Evolutionary conservation across 53 echinoderm and acorn worm genomes (phyloP), one percentile per base, ranked within the genome.

Genomic region (Echinarachnius parma): DNA sequence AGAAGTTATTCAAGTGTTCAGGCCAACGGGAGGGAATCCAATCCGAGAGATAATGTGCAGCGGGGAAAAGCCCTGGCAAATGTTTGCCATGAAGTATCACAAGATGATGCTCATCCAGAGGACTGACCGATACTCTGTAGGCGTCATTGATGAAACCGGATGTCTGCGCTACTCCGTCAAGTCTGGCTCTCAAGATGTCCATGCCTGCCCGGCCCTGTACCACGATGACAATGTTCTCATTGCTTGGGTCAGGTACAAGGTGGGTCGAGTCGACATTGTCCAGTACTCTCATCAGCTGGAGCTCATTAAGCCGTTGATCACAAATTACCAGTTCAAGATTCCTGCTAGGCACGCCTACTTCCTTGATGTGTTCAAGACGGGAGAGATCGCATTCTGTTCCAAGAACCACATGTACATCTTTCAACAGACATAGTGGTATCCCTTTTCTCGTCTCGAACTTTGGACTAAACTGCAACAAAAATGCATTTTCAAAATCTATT

Each of bases 381-480:
- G 68, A 2, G 68, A 68, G 49, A 68, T 68, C 18, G 68, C 68
- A 1, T 68, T 68, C 33, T 68, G 68, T 16, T 50, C 50, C 16
- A 21, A 49, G 3, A 52, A 68, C 30, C 49, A 31, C 21, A 33
- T 68, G 20, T 68, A 28, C 34, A 52, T 68, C 52, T 52, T 68
- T 10, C 65, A 29, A 7, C 36, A 39, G 19, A 20, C 37, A 22
- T 37, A 15, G 21, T n/a, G n/a, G n/a, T n/a, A n/a, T n/a, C n/a
- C n/a, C n/a, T n/a, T n/a, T n/a, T n/a, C n/a, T n/a, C n/a, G n/a
- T n/a, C n/a, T n/a, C n/a, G n/a, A n/a, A n/a, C n/a, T n/a, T n/a
- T n/a, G n/a, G n/a, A n/a, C n/a, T n/a, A n/a, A n/a, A n/a, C n/a
- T n/a, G n/a, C n/a, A n/a, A n/a, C n/a, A n/a, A n/a, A n/a, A n/a